Evolutionary conservation across 37 sponge, comb jelly and placozoan species (phyloP).

Genomic region (Beroe ovata): DNA sequence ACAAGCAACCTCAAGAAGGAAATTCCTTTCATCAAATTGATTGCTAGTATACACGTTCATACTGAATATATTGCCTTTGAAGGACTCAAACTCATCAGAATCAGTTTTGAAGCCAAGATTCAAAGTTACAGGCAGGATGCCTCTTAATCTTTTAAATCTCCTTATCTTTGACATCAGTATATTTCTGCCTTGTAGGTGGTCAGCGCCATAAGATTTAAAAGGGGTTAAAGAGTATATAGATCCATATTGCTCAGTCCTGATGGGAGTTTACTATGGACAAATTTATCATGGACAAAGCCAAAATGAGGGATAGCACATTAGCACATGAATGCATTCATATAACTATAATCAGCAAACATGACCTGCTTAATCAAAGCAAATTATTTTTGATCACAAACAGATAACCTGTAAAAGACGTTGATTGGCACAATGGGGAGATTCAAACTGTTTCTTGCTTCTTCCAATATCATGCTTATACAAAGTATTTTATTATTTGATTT

Average conservation of each 20-base stretch:
- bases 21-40: background rate
- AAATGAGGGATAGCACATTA: no score
- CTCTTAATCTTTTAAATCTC: background rate
- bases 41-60: background rate
- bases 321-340: background rate
- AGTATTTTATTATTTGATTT: background rate
- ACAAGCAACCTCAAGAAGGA: background rate
- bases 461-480: background rate
- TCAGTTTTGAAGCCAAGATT: background rate
- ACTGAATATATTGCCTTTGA: background rate
- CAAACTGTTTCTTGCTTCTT: background rate
- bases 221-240: background rate
- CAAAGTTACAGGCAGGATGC: background rate
- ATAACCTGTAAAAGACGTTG: background rate
- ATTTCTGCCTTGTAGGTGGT: background rate
- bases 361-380: background rate
- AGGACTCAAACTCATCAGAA: background rate
- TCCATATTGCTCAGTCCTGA: background rate
- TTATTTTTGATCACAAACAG: no score
- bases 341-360: no score
- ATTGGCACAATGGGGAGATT: background rate
- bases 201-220: background rate
- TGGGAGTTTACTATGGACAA: background rate
- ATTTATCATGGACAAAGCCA: background rate
- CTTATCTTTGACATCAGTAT: background rate